Conservation (phyloP, 2,888 invertebrate species). For the Rhodophaea formosa region DNA sequence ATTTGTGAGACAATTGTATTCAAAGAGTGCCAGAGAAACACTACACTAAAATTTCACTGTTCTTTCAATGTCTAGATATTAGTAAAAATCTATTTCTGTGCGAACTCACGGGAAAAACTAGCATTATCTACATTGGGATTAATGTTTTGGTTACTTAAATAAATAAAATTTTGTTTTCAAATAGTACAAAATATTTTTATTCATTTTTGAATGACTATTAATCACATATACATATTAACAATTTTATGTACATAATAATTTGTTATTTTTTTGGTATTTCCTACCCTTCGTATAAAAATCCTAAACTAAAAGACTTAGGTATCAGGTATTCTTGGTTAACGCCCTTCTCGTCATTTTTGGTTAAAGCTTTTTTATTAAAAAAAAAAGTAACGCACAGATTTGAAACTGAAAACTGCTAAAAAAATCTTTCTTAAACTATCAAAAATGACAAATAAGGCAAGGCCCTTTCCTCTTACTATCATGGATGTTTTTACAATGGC, state of each 20-base stretch:
- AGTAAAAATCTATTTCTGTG: no score
- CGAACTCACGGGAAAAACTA: no score
- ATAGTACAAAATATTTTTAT: constrained; percentile 7
- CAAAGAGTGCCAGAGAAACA: no score
- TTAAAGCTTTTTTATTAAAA: background rate
- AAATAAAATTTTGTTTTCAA: background rate
- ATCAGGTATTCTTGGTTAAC: background rate
- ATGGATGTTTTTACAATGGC: background rate
- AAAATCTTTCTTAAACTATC: background rate
- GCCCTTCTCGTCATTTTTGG: background rate
- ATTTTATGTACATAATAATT: constrained; percentile 1
- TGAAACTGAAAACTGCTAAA: background rate
- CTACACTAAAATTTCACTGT: no score
- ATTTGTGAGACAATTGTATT: no score
- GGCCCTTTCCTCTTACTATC: background rate
- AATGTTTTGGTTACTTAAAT: background rate
- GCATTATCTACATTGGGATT: no score
- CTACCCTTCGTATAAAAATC: background rate
- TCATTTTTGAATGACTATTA: background rate
- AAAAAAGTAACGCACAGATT: background rate
- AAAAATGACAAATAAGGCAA: background rate
- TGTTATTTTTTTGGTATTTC: background rate
- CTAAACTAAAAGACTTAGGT: background rate
- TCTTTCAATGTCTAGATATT: no score
- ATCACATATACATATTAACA: background rate